Conservation (phyloP, 2,888 invertebrate genomes). For the Chrysomela aeneicollis region DNA sequence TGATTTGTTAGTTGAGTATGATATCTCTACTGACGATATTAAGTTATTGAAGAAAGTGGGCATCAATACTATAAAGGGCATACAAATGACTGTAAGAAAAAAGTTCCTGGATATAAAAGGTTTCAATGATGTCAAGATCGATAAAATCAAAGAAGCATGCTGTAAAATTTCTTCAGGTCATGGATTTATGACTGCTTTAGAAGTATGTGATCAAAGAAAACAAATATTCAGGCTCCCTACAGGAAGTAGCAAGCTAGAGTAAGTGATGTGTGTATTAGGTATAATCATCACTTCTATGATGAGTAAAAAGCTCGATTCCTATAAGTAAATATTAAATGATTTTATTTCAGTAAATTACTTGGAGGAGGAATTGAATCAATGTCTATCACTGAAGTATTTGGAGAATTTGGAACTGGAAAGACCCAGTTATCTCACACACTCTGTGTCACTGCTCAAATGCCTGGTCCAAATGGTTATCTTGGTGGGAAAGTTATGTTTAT, state of each 20-base stretch:
- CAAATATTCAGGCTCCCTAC: constrained; percentile 75
- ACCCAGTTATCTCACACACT: constrained; percentile 83
- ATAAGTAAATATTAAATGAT: neutral
- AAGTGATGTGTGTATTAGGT: constrained; percentile 57
- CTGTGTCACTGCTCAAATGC: constrained; percentile 81
- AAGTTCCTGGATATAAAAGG: constrained; percentile 77
- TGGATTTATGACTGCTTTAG: constrained; percentile 78
- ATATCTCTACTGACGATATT: constrained; percentile 77
- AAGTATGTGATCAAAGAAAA: constrained; percentile 76
- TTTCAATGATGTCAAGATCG: constrained; percentile 74
- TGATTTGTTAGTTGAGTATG: constrained; percentile 69
- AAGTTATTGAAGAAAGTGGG: constrained; percentile 79
- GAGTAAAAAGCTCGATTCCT: neutral
- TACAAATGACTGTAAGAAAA: constrained; percentile 81
- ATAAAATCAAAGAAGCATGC: constrained; percentile 81
- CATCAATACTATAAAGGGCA: constrained; percentile 82
- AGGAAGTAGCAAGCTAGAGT: constrained; percentile 76
- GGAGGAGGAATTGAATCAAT: constrained; percentile 85
- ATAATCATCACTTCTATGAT: neutral
- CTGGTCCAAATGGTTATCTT: constrained; percentile 70
- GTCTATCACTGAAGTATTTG: constrained; percentile 85
- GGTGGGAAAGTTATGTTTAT: constrained; percentile 85
- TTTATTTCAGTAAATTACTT: constrained; percentile 69
- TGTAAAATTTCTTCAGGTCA: constrained; percentile 68
- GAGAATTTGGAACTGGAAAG: constrained; percentile 84